Percentiles rank a stretch among this genome's conserved stretches.
Conservation (phyloP, 2,888 invertebrate species). For the Noctua pronuba region DNA sequence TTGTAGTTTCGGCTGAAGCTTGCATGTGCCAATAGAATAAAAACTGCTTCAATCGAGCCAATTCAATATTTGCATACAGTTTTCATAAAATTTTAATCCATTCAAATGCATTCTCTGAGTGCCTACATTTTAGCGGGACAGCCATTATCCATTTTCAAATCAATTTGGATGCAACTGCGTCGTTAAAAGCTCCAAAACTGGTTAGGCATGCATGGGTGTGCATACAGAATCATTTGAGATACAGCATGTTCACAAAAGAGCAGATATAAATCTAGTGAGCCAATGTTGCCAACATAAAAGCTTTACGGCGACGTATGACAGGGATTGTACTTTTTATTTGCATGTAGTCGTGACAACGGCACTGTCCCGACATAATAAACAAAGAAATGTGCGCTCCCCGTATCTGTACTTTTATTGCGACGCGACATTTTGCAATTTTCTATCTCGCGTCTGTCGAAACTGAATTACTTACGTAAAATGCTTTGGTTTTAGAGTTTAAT, state of each 20-base stretch:
- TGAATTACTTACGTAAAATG: conserved; percentile 37
- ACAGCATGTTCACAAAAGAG: conserved; percentile 17
- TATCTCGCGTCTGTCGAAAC: conserved; percentile 18
- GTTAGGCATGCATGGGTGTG: conserved; percentile 20
- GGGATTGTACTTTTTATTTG: conserved; percentile 52
- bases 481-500: conserved; percentile 28
- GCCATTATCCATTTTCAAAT: conserved; percentile 16
- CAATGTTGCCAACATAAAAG: conserved; percentile 50
- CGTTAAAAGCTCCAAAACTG: conserved; percentile 39
- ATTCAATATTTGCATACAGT: not conserved
- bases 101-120: conserved; percentile 4
- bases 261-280: conserved; percentile 50
- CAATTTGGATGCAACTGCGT: conserved; percentile 23
- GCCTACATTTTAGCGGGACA: not conserved
- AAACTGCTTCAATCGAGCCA: not conserved
- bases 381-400: conserved; percentile 44
- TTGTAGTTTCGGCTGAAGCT: not conserved
- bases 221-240: conserved; percentile 18
- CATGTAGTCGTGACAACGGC: conserved; percentile 34
- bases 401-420: conserved; percentile 49
- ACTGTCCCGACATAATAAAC: conserved; percentile 47
- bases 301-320: conserved; percentile 49
- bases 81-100: not conserved
- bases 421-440: conserved; percentile 35
- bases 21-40: not conserved